Percentiles rank a stretch among this genome's conserved stretches.
Conservation (phyloP, 2,113 vertebrate species). For the Illadopsis cleaveri region DNA sequence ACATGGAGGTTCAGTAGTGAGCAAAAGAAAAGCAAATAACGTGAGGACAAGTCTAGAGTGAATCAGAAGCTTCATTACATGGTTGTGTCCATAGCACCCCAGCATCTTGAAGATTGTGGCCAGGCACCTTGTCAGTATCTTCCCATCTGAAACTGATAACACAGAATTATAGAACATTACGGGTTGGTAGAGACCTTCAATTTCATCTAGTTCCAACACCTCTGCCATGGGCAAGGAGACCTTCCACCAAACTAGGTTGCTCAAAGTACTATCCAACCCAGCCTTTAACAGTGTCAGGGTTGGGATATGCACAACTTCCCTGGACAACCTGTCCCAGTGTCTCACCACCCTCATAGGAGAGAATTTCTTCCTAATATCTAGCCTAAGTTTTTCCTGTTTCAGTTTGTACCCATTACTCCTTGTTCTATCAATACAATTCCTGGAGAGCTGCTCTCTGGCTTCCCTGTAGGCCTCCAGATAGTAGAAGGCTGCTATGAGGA, state of each 20-base stretch:
- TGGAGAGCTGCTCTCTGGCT: neutral
- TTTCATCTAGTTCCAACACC: neutral
- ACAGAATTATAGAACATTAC: neutral
- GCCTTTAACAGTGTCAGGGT: neutral
- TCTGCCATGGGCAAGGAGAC: neutral
- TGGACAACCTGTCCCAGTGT: neutral
- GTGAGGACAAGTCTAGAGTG: neutral
- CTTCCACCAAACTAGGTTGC: neutral
- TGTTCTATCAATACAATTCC: neutral
- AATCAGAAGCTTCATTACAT: neutral
- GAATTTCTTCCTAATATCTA: neutral
- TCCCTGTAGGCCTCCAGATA: neutral
- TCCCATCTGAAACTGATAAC: rapidly evolving
- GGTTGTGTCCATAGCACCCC: neutral
- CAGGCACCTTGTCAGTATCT: rapidly evolving
- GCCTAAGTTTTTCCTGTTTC: neutral
- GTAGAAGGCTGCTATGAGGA: neutral
- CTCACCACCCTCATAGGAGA: neutral
- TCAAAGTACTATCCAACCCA: neutral
- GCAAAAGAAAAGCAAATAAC: neutral
- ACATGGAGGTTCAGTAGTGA: rapidly evolving
- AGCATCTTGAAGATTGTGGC: neutral
- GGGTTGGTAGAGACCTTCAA: neutral
- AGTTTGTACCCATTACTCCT: neutral
- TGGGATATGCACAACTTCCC: neutral